phyloP scores from a whole-genome alignment of 1,140 invertebrate species.

The Drosophila nannoptera region DNA sequence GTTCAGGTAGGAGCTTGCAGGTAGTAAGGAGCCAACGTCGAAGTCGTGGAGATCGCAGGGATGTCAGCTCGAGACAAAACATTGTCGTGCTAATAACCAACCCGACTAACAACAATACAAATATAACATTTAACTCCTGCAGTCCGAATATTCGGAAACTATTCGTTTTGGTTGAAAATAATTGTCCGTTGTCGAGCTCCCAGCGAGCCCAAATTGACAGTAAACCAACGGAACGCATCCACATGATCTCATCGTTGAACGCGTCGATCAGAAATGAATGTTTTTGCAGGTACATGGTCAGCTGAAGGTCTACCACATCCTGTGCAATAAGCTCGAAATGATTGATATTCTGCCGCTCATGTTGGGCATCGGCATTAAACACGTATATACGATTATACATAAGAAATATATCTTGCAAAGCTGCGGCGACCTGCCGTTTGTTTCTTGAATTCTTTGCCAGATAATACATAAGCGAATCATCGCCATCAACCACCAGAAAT shows the following conservation, averaged over 20 bases:
- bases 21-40: constrained; percentile 3
- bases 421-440: constrained; percentile 34
- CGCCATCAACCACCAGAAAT: constrained; percentile 25
- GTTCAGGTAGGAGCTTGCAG: neutral
- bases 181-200: constrained; percentile 39
- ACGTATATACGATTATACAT: constrained; percentile 43
- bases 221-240: constrained; percentile 58
- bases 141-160: constrained; percentile 40
- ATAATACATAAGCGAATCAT: constrained; percentile 25
- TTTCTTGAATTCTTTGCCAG: constrained; percentile 18
- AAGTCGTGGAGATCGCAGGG: constrained; percentile 10
- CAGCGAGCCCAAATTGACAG: constrained; percentile 51
- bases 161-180: neutral
- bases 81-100: constrained; percentile 30
- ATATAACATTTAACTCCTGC: constrained; percentile 44
- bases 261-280: constrained; percentile 65
- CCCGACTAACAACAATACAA: constrained; percentile 37
- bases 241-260: constrained; percentile 64
- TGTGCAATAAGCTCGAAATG: constrained; percentile 50
- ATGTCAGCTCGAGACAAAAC: constrained; percentile 48
- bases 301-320: constrained; percentile 56
- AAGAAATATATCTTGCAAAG: constrained; percentile 42
- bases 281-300: constrained; percentile 64
- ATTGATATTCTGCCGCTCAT: neutral
- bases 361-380: neutral